Evolutionary conservation across 2,797 vertebrate genomes (phyloP), one percentile per base, ranked within the genome.

Genomic region (Rousettus madagascariensis): DNA sequence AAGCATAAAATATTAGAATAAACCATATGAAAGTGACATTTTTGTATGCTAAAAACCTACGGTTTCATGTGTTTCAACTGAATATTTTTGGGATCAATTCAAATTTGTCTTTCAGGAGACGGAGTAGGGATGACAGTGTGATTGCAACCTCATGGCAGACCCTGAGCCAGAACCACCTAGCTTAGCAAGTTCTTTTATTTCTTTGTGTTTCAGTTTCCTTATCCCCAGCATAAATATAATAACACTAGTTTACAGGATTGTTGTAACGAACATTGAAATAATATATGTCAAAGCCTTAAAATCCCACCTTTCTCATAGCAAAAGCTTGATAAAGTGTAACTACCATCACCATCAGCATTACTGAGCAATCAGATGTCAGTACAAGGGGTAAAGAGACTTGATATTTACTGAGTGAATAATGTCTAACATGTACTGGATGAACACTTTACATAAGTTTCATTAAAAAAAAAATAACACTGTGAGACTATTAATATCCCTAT

Each of bases 1-100:
- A 97, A 97, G 38, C 89, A 72, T 95, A 91, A 85, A 92, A 96
- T 59, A 75, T 86, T 92, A 95, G 85, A 30, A 59, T 84, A 30
- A 88, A 79, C 24, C 75, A 79, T 92, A 75, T 86, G 63, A 93
- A 94, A 74, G 68, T 82, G 77, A 95, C 80, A 85, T 36, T 95
- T 95, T 78, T 94, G 7, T 88, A 93, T 63, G 91, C 72, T 38
- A 94, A 94, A 90, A 86, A 33, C 33, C 28, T 91, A 86, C 19
- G 53, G 63, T 92, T 95, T 95, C 69, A 88, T 86, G 43, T 86
- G 85, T 82, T 33, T 84, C 46, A 19, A 41, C 49, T 61, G 82
- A 94, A 80, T 66, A 61, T 69, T 77, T 83, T 41, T 63, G 49
- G 75, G 89, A 93, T 11, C 20, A 66, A 85, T 75, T 88, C 43